Base-by-base conservation (phyloP, 1,140 invertebrate genomes). In the Triops cancriformis region DNA sequence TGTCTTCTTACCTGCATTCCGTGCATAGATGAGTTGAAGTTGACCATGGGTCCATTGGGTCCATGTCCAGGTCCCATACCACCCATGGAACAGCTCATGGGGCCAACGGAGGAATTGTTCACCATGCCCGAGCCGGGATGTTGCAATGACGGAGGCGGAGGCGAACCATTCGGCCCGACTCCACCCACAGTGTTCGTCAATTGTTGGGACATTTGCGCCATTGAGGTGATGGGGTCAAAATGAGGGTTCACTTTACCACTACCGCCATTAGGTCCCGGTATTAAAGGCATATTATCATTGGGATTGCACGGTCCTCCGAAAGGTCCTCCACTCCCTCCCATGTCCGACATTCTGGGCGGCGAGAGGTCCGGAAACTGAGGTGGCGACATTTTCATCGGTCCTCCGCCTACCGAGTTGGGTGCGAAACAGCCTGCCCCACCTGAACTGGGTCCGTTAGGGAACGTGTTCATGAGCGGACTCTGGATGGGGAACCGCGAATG, bases 181-280 rank as follows among this genome's bases (percentile, higher is more conserved):
- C 79, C 79, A 14, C 78, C 78, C 9, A 79, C 78, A 27, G 76
- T 78, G 73, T 91, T 94, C 2, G 94, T 94, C 27, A 96, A 83
- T 82, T 95, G 93, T 82, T 96, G 94, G 75, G 92, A 94, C 95
- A 96, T 97, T 84, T 96, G 94, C 27, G 94, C 94, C 81, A 96
- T 88, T 4, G 95, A 97, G 18, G 94, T 94, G 80, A 97, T 96
- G 0, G 95, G 94, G 87, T 97, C 95, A 84, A 96, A 96, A 81
- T 89, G 90, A 76, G 89, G 88, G 14, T 75, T 78, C 75, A 82
- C 81, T 79, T 84, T 84, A 76, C 80, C 51, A 64, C 51, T 64
- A 75, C 76, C 72, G 26, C 64, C 26, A 26, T 64, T 64, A 64
- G 51, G 51, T 64, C 51, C 51, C 51, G 51, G 51, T 18, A 64